These are phyloP conservation scores for Lophochroa leadbeateri DNA, from an alignment of 2,113 vertebrate genomes.

Conservation along the genomic window DNA sequence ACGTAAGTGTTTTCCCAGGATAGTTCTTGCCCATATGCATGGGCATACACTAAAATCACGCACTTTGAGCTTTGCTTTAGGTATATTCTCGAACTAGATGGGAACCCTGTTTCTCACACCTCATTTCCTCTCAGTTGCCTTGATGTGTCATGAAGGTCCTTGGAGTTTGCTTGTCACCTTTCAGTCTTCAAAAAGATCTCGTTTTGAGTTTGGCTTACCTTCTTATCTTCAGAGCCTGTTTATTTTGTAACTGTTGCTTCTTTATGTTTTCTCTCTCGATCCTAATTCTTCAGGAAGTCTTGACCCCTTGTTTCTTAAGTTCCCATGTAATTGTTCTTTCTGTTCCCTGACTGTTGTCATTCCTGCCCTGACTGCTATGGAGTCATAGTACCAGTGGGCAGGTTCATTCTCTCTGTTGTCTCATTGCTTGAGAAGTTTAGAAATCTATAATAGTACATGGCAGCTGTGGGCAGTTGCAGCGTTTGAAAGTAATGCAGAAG, in stretches of 20 bases:
- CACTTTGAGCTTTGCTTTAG: neutral
- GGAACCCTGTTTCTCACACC: neutral
- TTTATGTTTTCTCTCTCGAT: neutral
- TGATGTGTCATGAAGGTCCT: neutral
- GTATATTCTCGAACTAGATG: neutral
- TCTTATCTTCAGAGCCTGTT: neutral
- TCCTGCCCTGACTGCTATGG: neutral
- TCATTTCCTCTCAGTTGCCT: neutral
- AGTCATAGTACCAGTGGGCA: neutral
- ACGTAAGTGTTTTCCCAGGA: neutral
- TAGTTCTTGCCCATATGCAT: neutral
- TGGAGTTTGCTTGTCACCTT: neutral
- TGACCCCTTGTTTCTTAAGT: neutral
- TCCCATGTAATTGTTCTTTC: neutral
- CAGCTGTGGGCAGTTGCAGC: neutral
- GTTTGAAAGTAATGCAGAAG: neutral
- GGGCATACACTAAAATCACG: neutral
- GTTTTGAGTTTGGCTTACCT: neutral
- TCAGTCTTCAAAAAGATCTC: neutral
- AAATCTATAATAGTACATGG: accelerated
- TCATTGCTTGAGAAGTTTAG: neutral
- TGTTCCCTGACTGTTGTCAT: neutral
- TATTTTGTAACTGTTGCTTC: neutral
- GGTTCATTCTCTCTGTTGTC: neutral
- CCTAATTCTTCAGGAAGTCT: neutral